Base-by-base conservation (phyloP, 2,797 vertebrate species). In the Micromesistius poutassou region DNA sequence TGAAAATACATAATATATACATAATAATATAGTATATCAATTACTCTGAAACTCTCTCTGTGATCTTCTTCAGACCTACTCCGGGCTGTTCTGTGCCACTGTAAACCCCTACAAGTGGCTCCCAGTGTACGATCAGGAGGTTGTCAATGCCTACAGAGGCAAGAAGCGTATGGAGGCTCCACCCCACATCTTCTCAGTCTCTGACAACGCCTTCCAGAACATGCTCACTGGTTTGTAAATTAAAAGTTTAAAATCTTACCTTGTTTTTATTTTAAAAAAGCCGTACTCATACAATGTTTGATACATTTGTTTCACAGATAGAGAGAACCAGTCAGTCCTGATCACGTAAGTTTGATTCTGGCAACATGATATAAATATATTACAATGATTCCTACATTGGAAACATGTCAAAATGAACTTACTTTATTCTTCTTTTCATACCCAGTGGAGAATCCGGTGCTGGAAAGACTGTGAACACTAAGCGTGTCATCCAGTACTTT, bases 161-260 rank as follows among this genome's bases (percentile, higher is more conserved):
- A 97, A 97, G 88, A 97, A 97, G 90, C 94, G 95, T 82, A 93
- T 95, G 91, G 96, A 97, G 84, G 93, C 94, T 77, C 95, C 95
- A 19, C 96, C 96, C 55, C 96, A 96, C 90, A 96, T 97, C 92
- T 97, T 97, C 94, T 97, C 96, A 76, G 96, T 97, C 91, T 97
- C 96, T 10, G 96, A 97, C 88, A 97, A 95, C 0, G 96, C 96
- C 79, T 97, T 94, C 84, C 96, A 97, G 90, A 82, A 75, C 83
- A 94, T 94, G 93, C 85, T 89, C 62, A 66, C 62, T 66, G 62
- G 62, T 66, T 28, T 66, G 62, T 28, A 10, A 66, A 62, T n/a
- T 22, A 2, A 62, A 62, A 66, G 25, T 66, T 25, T 12, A 9
- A 25, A 25, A 28, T 66, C 22, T n/a, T 19, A 62, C 25, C 22